Evolutionary conservation across 37 sponge, comb jelly and placozoan genomes (phyloP).

Genomic region (Crambe crambe): DNA sequence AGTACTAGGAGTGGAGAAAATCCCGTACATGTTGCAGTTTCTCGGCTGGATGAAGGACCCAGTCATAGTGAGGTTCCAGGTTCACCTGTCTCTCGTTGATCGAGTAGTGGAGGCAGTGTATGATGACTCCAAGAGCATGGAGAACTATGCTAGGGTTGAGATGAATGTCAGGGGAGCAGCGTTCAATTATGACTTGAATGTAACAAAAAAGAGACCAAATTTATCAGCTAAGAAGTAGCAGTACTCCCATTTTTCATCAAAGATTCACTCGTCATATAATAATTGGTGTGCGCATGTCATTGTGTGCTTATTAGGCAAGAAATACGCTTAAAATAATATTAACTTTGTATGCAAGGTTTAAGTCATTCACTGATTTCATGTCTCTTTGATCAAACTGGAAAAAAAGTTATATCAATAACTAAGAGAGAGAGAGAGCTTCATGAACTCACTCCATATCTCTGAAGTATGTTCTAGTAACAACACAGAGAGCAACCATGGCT

Average conservation of each 20-base stretch:
- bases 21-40: slow-evolving; percentile 14
- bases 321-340: too few species aligned
- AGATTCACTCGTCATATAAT: too few species aligned
- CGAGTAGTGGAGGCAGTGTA: not conserved
- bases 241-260: too few species aligned
- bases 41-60: slow-evolving; percentile 17
- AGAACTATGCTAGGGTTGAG: not conserved
- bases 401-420: too few species aligned
- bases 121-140: not conserved
- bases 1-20: not conserved
- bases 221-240: too few species aligned
- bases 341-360: too few species aligned
- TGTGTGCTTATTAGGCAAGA: too few species aligned
- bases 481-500: slow-evolving; percentile 23
- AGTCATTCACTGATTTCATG: too few species aligned
- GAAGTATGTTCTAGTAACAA: not conserved
- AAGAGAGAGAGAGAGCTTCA: too few species aligned
- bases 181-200: slow-evolving; percentile 8
- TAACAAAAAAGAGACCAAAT: too few species aligned
- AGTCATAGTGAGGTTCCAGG: slow-evolving; percentile 3
- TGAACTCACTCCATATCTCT: not conserved
- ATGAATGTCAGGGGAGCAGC: not conserved
- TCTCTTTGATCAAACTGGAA: too few species aligned
- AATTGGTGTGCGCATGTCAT: too few species aligned
- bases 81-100: not conserved